Conservation (phyloP, 2,888 invertebrate species). For the Dynastes grantii region DNA sequence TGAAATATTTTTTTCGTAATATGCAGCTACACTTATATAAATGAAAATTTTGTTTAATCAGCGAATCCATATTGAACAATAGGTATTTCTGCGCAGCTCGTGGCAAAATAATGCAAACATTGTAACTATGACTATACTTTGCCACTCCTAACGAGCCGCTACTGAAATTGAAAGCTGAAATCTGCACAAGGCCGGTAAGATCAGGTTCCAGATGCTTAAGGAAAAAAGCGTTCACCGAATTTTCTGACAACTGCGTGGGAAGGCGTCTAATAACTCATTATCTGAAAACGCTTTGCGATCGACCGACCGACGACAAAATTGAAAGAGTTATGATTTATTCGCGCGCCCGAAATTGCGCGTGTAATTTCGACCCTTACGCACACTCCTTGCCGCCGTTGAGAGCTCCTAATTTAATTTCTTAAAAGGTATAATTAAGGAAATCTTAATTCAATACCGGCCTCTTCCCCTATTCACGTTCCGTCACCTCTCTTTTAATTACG, state of each 20-base stretch:
- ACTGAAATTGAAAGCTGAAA: no score
- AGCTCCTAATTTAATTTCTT: conserved; percentile 25
- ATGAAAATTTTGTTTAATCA: no score
- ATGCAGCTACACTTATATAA: no score
- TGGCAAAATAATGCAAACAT: no score
- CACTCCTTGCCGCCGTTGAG: background rate
- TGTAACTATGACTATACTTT: no score
- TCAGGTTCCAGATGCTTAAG: no score
- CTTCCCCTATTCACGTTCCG: conserved; percentile 11
- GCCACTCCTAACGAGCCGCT: no score
- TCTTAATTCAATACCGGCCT: conserved; percentile 21
- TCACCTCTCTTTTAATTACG: conserved; percentile 30
- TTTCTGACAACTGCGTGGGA: background rate
- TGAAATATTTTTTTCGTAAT: no score
- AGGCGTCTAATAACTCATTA: background rate
- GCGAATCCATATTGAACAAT: no score
- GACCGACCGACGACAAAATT: conserved; percentile 14
- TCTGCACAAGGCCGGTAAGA: no score
- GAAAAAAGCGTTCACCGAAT: background rate
- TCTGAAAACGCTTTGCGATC: conserved; percentile 8
- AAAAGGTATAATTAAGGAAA: conserved; percentile 32
- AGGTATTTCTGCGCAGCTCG: no score
- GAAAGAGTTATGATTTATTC: conserved; percentile 49
- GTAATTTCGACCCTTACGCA: background rate
- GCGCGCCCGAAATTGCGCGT: conserved; percentile 6